These are phyloP conservation scores for Drosophila stalkeri DNA, from an alignment of 2,888 invertebrate genomes.

Conservation along the genomic window DNA sequence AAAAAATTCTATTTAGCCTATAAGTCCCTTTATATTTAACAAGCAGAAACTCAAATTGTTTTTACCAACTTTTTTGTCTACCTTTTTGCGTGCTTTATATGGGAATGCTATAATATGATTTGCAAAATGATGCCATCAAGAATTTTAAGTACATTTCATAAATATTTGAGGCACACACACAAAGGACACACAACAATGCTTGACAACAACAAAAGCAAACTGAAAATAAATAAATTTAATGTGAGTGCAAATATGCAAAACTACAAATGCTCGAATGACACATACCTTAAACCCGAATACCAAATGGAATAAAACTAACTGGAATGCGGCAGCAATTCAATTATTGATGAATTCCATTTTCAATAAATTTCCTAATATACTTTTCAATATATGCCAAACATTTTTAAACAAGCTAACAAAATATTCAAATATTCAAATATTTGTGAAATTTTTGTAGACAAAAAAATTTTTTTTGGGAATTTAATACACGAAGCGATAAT, in stretches of 20 bases:
- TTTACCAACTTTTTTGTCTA: neutral
- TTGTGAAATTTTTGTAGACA: neutral
- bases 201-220: constrained; percentile 32
- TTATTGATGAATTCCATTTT: neutral
- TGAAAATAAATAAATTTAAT: constrained; percentile 45
- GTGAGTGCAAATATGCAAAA: constrained; percentile 9
- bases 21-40: neutral
- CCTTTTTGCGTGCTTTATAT: neutral
- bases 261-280: neutral
- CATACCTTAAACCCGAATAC: constrained; percentile 21
- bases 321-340: constrained; percentile 1
- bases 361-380: neutral
- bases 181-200: constrained; percentile 55
- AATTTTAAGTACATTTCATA: constrained; percentile 59
- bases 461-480: neutral
- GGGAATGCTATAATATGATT: constrained; percentile 32
- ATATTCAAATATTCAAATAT: neutral
- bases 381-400: neutral
- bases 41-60: neutral
- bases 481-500: neutral
- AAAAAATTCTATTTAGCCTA: neutral
- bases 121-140: constrained; percentile 57
- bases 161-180: constrained; percentile 66
- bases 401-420: neutral
- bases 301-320: neutral